Evolutionary conservation across 2,113 vertebrate species (phyloP).

Genomic region (Eretmochelys imbricata): DNA sequence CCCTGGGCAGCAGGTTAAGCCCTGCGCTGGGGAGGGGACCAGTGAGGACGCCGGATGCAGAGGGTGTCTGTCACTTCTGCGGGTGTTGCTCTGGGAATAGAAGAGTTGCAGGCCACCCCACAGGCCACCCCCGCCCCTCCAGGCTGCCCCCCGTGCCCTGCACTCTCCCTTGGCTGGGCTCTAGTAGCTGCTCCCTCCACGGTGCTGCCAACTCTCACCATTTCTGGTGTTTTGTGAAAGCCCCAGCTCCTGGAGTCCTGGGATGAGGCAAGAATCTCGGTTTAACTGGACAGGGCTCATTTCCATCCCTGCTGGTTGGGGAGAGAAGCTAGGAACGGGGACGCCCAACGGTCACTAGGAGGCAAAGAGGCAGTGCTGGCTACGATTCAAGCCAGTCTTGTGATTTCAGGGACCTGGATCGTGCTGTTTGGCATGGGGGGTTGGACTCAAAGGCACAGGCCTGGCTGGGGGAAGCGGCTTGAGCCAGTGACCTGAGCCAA

Average conservation of each 20-base stretch:
- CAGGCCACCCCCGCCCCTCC: too few species aligned
- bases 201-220: too few species aligned
- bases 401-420: background rate
- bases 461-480: background rate
- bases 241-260: background rate
- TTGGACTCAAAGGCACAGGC: background rate
- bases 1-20: background rate
- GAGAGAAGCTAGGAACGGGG: background rate
- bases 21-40: background rate
- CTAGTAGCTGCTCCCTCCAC: background rate
- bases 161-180: background rate
- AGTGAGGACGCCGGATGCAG: too few species aligned
- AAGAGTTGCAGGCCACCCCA: too few species aligned
- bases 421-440: too few species aligned
- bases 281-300: background rate
- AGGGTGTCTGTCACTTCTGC: background rate
- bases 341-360: too few species aligned
- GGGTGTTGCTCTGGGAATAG: too few species aligned
- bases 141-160: too few species aligned
- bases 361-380: too few species aligned
- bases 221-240: too few species aligned
- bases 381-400: background rate
- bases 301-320: background rate
- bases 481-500: background rate
- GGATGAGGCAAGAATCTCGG: background rate